Evolutionary conservation across 2,888 invertebrate species (phyloP).

Genomic region (Perithous albicinctus): DNA sequence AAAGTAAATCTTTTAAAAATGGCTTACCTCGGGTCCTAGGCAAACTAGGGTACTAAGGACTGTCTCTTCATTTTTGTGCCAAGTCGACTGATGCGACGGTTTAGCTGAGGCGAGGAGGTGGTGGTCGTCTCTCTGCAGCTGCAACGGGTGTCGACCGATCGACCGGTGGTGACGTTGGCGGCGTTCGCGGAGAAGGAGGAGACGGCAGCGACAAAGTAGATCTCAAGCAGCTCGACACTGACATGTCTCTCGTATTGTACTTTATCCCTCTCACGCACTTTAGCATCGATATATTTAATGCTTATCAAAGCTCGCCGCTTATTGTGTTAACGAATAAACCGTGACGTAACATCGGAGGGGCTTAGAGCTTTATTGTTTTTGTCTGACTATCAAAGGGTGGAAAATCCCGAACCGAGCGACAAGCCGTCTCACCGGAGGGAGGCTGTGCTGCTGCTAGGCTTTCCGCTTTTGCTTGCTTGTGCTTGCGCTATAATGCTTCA

Average conservation of each 20-base stretch:
- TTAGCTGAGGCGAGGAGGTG: conserved; percentile 54
- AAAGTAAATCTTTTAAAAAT: not conserved
- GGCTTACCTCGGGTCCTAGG: conserved; percentile 73
- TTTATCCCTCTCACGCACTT: not conserved
- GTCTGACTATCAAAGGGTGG: too few relatives aligned
- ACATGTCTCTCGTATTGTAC: conserved; percentile 16
- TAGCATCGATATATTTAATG: not conserved
- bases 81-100: conserved; percentile 39
- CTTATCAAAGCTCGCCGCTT: not conserved
- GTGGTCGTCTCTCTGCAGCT: conserved; percentile 53
- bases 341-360: not conserved
- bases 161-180: conserved; percentile 72
- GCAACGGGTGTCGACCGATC: conserved; percentile 82
- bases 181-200: conserved; percentile 20
- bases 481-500: conserved; percentile 39
- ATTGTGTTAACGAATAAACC: not conserved
- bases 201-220: conserved; percentile 11
- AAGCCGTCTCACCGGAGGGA: conserved; percentile 49
- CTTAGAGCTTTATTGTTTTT: too few relatives aligned
- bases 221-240: conserved; percentile 30
- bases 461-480: too few relatives aligned
- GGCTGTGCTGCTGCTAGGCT: conserved; percentile 77
- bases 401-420: too few relatives aligned
- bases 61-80: conserved; percentile 77
- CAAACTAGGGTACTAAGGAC: conserved; percentile 74